These are phyloP conservation scores for fruit fly (Drosophila melanogaster) DNA, from an alignment of 1,140 invertebrate genomes.

Conservation along the genomic window DNA sequence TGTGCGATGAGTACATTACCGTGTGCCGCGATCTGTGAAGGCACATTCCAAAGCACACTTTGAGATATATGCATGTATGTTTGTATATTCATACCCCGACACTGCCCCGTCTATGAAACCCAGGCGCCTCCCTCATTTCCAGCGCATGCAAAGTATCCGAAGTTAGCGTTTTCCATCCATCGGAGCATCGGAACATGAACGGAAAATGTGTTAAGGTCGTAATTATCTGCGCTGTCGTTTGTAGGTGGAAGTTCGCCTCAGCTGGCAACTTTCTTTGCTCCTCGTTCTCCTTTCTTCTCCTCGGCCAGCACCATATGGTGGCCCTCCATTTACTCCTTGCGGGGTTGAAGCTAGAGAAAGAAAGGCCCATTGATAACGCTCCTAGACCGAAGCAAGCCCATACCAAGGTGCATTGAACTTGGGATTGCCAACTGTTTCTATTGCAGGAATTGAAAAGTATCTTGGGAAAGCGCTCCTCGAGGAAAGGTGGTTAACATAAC, in stretches of 20 bases:
- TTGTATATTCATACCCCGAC: constrained; percentile 7
- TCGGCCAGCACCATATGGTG: constrained; percentile 57
- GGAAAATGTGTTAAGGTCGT: constrained; percentile 69
- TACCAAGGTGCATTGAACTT: constrained; percentile 70
- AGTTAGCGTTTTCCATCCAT: constrained; percentile 44
- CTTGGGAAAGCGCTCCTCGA: constrained; percentile 10
- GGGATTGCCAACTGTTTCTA: constrained; percentile 20
- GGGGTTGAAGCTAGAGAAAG: constrained; percentile 58
- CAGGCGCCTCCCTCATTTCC: constrained; percentile 21
- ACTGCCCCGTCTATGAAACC: constrained; percentile 12
- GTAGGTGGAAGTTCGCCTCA: constrained; percentile 62
- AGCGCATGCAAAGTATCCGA: constrained; percentile 58
- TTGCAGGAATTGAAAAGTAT: constrained; percentile 3
- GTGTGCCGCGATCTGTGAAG: constrained; percentile 82
- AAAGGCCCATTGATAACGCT: constrained; percentile 46
- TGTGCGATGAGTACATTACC: constrained; percentile 64
- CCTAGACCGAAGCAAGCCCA: constrained; percentile 24
- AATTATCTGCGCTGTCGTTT: constrained; percentile 61
- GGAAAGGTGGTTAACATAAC: constrained; percentile 17
- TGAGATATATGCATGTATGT: constrained; percentile 43
- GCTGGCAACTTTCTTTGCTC: constrained; percentile 67
- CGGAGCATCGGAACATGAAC: constrained; percentile 32
- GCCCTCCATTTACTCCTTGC: constrained; percentile 18
- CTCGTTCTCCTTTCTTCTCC: constrained; percentile 38
- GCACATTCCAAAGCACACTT: constrained; percentile 79